Percentiles rank a stretch among this genome's conserved stretches.
Evolutionary conservation across 53 echinoderm and acorn worm species (phyloP).

Genomic region (Echinarachnius parma): DNA sequence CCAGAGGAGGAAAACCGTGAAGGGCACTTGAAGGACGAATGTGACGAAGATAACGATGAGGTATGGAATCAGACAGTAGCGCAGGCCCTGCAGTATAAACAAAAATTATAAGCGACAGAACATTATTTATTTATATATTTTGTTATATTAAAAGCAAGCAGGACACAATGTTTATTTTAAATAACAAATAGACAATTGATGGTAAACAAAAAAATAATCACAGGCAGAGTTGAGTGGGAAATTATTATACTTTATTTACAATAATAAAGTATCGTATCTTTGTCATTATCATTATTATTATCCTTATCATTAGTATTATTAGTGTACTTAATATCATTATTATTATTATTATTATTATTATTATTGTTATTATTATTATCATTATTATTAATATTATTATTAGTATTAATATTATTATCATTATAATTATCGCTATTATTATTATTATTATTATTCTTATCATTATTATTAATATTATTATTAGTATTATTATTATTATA

Average conservation of each 20-base stretch:
- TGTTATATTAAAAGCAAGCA: background rate
- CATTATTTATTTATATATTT: too few species aligned
- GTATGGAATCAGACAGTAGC: constrained; percentile 22
- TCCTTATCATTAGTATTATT: constrained; percentile 9
- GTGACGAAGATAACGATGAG: constrained; percentile 33
- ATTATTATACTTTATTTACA: too few species aligned
- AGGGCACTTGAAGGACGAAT: constrained; percentile 33
- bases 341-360: background rate
- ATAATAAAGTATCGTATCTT: background rate
- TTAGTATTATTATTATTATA: background rate
- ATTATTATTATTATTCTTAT: constrained; percentile 48
- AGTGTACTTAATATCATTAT: background rate
- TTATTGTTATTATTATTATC: too few species aligned
- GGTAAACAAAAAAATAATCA: too few species aligned
- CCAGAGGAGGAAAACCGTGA: constrained; percentile 33
- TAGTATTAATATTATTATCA: constrained; percentile 48
- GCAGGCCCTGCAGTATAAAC: constrained; percentile 1
- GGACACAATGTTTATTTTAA: background rate
- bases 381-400: constrained; percentile 49
- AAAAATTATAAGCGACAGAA: too few species aligned
- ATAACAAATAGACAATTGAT: too few species aligned
- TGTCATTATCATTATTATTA: background rate
- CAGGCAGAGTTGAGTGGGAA: too few species aligned
- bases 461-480: background rate
- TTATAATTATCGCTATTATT: constrained; percentile 44